Evolutionary conservation across 2,113 vertebrate species (phyloP).

Genomic region (Pterocles orientalis): DNA sequence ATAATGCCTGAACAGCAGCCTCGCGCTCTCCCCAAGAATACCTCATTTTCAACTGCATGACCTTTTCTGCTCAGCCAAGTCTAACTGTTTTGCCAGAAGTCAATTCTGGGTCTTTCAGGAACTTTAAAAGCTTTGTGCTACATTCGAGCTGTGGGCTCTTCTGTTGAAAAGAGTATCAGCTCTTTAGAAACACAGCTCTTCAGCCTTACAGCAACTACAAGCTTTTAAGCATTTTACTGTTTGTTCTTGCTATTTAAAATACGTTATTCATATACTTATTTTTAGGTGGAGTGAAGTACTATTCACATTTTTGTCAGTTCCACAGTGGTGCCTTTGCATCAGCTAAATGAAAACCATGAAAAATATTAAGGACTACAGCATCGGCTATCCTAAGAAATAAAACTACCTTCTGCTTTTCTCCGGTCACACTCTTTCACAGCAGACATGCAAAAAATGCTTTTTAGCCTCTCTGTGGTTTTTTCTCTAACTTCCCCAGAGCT

Average conservation of each 20-base stretch:
- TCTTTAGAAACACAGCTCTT: background rate
- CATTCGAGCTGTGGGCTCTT: background rate
- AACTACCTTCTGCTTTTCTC: background rate
- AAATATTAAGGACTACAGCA: background rate
- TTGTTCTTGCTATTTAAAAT: background rate
- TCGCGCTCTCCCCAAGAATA: background rate
- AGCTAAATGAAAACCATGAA: background rate
- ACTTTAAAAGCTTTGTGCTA: slow-evolving; percentile 1
- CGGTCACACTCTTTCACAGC: background rate
- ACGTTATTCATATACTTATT: background rate
- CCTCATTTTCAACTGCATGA: background rate
- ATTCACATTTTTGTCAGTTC: background rate
- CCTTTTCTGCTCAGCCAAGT: background rate
- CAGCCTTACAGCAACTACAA: background rate
- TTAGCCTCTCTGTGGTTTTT: background rate
- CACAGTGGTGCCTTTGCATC: background rate
- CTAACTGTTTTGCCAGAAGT: background rate
- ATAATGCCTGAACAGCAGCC: background rate
- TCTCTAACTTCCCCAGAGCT: background rate
- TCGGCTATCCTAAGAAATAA: background rate
- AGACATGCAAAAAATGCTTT: background rate
- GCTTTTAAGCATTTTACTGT: background rate
- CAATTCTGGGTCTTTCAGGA: background rate
- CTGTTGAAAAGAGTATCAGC: background rate
- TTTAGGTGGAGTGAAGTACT: background rate